Conservation (phyloP, 2,113 vertebrate species). For the Sorex fumeus region DNA sequence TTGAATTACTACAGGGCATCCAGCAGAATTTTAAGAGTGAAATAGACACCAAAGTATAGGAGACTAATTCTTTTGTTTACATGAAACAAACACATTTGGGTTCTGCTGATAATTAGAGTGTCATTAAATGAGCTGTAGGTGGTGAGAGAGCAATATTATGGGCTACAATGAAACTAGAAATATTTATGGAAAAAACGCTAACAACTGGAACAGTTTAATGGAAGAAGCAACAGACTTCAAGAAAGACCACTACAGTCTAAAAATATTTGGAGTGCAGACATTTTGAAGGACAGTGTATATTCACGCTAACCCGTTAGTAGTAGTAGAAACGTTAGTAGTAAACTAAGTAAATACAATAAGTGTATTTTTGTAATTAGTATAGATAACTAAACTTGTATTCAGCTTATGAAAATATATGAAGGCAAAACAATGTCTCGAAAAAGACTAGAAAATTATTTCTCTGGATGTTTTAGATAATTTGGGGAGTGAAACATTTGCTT, state of each 20-base stretch:
- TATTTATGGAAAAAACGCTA: neutral
- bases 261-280: neutral
- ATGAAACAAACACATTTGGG: neutral
- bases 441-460: neutral
- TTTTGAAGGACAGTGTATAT: neutral
- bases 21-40: neutral
- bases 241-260: neutral
- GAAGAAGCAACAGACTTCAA: neutral
- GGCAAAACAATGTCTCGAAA: conserved; percentile 17
- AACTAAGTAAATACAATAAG: conserved; percentile 11
- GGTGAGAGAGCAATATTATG: neutral
- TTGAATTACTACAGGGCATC: neutral
- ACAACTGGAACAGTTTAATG: neutral
- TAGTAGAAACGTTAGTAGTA: too few relatives aligned
- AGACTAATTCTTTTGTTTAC: conserved; percentile 3
- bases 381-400: neutral
- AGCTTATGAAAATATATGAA: neutral
- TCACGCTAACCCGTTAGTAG: neutral
- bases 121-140: neutral
- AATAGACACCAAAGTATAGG: neutral
- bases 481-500: neutral
- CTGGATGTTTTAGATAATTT: neutral
- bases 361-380: neutral
- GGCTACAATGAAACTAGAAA: conserved; percentile 11
- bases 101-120: neutral